Conservation (phyloP, 2,888 invertebrate genomes). For the Macrophya alboannulata region DNA sequence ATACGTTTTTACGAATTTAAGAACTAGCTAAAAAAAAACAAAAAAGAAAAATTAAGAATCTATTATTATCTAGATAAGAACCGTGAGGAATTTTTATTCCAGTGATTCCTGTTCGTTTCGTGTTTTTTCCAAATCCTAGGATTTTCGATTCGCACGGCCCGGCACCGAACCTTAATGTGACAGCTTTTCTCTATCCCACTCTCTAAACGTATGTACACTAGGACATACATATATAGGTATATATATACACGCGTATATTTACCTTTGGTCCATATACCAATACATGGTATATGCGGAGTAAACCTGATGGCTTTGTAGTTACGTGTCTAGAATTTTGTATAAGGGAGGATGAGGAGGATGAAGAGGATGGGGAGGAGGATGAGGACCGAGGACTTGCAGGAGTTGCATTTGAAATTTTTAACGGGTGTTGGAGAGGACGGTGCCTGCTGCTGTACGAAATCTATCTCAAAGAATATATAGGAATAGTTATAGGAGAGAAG, state of each 20-base stretch:
- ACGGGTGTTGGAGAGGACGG: slow-evolving; percentile 40
- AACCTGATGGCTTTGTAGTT: slow-evolving; percentile 68
- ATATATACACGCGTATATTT: neutral
- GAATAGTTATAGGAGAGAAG: neutral
- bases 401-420: slow-evolving; percentile 49
- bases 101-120: neutral
- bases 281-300: slow-evolving; percentile 61
- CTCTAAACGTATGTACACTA: slow-evolving; percentile 1
- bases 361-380: too few species aligned
- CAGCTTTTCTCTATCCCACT: slow-evolving; percentile 6
- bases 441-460: slow-evolving; percentile 32
- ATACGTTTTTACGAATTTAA: slow-evolving; percentile 36
- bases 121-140: neutral
- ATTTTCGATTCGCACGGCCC: neutral
- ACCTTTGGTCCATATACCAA: neutral
- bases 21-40: neutral
- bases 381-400: slow-evolving; percentile 10
- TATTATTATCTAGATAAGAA: too few species aligned
- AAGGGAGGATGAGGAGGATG: neutral
- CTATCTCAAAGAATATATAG: slow-evolving; percentile 27
- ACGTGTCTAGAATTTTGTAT: slow-evolving; percentile 74
- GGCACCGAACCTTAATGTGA: neutral
- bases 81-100: neutral
- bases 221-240: neutral
- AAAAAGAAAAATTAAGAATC: too few species aligned